These are phyloP conservation scores for Neogale vison DNA, from an alignment of 2,113 vertebrate genomes.

Conservation along the genomic window DNA sequence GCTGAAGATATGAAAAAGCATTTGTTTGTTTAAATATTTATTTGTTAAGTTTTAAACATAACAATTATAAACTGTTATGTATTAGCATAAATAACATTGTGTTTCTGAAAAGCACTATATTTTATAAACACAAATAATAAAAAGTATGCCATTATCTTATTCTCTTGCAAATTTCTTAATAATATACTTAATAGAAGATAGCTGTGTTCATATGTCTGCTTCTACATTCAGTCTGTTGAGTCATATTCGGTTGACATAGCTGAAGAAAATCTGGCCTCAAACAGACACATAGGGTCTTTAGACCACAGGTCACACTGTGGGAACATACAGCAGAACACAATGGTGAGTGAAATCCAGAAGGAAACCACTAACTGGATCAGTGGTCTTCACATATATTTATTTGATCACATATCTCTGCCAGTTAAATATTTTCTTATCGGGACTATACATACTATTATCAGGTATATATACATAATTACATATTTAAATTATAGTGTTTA, in stretches of 20 bases:
- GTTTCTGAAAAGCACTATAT: not conserved
- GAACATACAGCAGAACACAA: not conserved
- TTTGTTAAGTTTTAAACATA: not conserved
- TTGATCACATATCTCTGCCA: not conserved
- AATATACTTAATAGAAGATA: conserved; percentile 22
- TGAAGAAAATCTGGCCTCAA: not conserved
- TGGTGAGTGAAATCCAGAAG: too few relatives aligned
- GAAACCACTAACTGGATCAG: not conserved
- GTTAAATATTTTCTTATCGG: not conserved
- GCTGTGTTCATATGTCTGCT: not conserved
- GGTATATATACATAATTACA: not conserved
- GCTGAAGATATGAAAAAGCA: not conserved
- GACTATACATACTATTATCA: not conserved
- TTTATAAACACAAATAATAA: not conserved
- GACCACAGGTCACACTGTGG: not conserved
- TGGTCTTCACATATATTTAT: not conserved
- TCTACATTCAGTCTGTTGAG: not conserved
- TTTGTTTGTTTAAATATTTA: not conserved
- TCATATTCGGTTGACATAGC: not conserved
- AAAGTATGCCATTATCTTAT: not conserved
- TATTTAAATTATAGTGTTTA: not conserved
- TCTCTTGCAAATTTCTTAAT: not conserved
- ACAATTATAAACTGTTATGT: not conserved
- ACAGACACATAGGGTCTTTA: not conserved
- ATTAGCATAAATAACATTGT: not conserved